These are phyloP conservation scores for Microctonus hyperodae DNA, from an alignment of 2,888 invertebrate species.

Conservation along the genomic window DNA sequence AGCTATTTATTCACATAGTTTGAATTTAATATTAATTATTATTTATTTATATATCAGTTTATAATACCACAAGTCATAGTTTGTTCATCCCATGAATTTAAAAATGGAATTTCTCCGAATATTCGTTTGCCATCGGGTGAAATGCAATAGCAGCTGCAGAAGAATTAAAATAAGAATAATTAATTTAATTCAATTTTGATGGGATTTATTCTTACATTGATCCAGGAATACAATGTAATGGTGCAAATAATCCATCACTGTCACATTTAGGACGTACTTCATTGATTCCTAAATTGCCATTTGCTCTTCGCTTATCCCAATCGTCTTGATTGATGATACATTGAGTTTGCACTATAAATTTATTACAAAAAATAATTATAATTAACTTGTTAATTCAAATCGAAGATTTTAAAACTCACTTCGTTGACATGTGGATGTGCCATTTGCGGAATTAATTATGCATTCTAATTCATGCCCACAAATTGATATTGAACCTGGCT, in stretches of 20 bases:
- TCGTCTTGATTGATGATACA: slow-evolving; percentile 59
- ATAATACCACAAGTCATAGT: slow-evolving; percentile 70
- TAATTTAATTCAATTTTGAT: slow-evolving; percentile 21
- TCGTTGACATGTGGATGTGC: slow-evolving; percentile 63
- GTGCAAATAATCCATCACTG: slow-evolving; percentile 68
- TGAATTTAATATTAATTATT: no score
- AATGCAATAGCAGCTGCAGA: slow-evolving; percentile 71
- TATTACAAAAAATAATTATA: not conserved
- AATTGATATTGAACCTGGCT: slow-evolving; percentile 65
- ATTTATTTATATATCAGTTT: not conserved
- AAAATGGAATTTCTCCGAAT: slow-evolving; percentile 71
- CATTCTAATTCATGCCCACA: slow-evolving; percentile 71
- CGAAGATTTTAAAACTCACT: slow-evolving; percentile 65
- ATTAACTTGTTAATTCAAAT: not conserved
- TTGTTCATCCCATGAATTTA: slow-evolving; percentile 57
- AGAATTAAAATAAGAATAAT: not conserved
- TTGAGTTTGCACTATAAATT: slow-evolving; percentile 31
- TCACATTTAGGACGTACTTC: slow-evolving; percentile 71
- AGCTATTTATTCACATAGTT: no score
- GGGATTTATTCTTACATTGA: slow-evolving; percentile 66
- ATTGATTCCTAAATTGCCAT: slow-evolving; percentile 66
- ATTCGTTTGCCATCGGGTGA: slow-evolving; percentile 70
- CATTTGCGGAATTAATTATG: slow-evolving; percentile 44
- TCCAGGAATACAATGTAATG: slow-evolving; percentile 71
- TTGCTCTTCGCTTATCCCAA: slow-evolving; percentile 65